Base-by-base conservation (phyloP, 1,140 invertebrate species). In the Brachionus koreanus region DNA sequence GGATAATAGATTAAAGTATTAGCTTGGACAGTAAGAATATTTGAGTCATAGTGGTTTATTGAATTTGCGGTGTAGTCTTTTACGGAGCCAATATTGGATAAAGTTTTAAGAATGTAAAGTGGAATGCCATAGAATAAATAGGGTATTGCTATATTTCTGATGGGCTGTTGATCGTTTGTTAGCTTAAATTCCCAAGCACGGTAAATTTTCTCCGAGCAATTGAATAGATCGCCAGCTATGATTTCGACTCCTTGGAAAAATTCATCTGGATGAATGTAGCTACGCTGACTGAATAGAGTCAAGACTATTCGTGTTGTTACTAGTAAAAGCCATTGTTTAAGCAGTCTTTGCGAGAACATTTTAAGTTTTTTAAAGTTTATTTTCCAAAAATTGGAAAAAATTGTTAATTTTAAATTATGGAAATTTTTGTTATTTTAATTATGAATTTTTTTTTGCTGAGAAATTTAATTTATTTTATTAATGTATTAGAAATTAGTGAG, bases 231-330 rank as follows among this genome's bases (percentile, higher is more conserved):
- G 96, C 95, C 94, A 84, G 94, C 92, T 83, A 95, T 91, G 49
- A 96, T 91, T 91, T 98, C 95, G 12, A 94, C 90, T 42, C 93
- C 94, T 88, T 98, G 95, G 88, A 97, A 97, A 88, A 93, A 97
- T 89, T 98, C 95, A 89, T 98, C 95, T 0, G 95, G 95, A 90
- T 98, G 95, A 85, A 98, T 93, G 85, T 97, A 97, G 42, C 95
- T 95, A 83, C 89, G 91, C 89, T 96, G 95, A 74, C 86, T 87
- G 12, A 85, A 79, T 10, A 87, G 57, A 10, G 85, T 83, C 83
- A 84, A 84, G 13, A 85, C 19, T 33, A 86, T 72, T 74, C 87
- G 83, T 9, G 86, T 10, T 25, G 84, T 33, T 3, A 86, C 25
- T 46, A 88, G 81, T 9, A 83, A 12, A 23, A 79, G 16, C 43